Evolutionary conservation across 2,113 vertebrate species (phyloP).

Genomic region (Peromyscus californicus): DNA sequence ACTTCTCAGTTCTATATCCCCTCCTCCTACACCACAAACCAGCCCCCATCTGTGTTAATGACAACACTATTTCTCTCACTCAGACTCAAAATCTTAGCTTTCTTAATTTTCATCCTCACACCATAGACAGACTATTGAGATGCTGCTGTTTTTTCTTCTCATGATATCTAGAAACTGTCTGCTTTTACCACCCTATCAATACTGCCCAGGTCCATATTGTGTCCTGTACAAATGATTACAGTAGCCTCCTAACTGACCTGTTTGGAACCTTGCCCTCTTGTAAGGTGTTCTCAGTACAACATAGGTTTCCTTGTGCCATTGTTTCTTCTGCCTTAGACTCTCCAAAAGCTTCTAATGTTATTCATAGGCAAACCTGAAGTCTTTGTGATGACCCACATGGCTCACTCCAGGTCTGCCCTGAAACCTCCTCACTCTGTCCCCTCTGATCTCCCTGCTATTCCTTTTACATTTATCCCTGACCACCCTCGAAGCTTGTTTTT

Average conservation of each 20-base stretch:
- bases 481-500: neutral
- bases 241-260: neutral
- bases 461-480: neutral
- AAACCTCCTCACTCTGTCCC: neutral
- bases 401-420: too few species aligned
- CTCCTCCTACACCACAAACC: neutral
- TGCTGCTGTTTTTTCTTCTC: neutral
- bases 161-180: neutral
- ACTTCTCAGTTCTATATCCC: neutral
- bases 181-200: neutral
- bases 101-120: conserved; percentile 4
- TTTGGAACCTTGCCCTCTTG: neutral
- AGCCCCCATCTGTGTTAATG: neutral
- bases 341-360: neutral
- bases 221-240: neutral
- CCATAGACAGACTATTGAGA: neutral
- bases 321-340: neutral
- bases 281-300: neutral
- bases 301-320: neutral
- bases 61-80: neutral
- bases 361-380: neutral
- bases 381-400: neutral
- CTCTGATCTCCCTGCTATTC: neutral
- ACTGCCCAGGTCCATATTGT: neutral
- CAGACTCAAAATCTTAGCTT: neutral